These are phyloP conservation scores for Marronus borbonicus DNA, from an alignment of 2,888 invertebrate genomes.

Conservation along the genomic window DNA sequence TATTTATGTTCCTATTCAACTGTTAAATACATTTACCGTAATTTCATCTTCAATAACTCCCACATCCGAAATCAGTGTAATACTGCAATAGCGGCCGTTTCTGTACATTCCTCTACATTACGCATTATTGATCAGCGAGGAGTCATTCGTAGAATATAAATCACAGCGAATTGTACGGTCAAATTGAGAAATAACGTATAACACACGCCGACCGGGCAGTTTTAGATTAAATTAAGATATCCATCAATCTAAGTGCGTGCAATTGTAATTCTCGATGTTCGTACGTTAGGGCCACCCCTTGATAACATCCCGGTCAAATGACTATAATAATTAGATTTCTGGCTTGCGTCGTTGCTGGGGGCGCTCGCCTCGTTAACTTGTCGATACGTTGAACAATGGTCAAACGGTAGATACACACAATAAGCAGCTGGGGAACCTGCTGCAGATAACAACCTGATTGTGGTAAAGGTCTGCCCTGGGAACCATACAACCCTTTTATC, in stretches of 20 bases:
- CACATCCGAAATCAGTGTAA: neutral
- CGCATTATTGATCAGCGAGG: conserved; percentile 26
- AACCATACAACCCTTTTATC: conserved; percentile 64
- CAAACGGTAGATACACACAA: conserved; percentile 59
- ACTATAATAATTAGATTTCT: conserved; percentile 50
- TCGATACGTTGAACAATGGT: conserved; percentile 67
- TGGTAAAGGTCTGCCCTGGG: conserved; percentile 62
- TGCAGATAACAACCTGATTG: conserved; percentile 67
- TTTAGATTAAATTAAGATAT: conserved; percentile 47
- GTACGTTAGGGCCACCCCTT: conserved; percentile 26
- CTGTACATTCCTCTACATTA: neutral
- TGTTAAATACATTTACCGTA: no score
- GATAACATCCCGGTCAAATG: conserved; percentile 43
- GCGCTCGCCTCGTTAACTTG: conserved; percentile 65
- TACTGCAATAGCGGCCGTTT: neutral
- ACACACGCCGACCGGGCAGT: conserved; percentile 28
- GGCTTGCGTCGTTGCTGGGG: conserved; percentile 49
- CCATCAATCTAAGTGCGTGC: conserved; percentile 42
- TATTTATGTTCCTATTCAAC: no score
- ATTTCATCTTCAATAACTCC: no score
- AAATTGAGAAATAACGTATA: conserved; percentile 41
- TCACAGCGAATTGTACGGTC: conserved; percentile 36
- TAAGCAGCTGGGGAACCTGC: conserved; percentile 57
- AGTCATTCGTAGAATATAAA: conserved; percentile 33
- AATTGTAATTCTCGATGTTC: conserved; percentile 38